Conservation (phyloP, 2,888 invertebrate genomes). For the Nemotelus nigrinus region DNA sequence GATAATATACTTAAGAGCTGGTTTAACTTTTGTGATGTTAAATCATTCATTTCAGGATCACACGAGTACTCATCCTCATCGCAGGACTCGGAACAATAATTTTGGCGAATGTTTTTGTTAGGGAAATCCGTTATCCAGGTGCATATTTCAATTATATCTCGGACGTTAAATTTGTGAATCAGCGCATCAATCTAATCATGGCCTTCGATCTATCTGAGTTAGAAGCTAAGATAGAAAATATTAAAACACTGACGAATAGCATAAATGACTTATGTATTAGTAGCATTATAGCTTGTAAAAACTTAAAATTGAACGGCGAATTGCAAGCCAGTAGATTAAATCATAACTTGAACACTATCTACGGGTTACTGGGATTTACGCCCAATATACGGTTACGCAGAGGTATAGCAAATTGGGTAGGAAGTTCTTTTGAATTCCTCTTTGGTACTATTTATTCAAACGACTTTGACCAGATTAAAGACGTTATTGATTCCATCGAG, state of each 20-base stretch:
- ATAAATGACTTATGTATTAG: not conserved
- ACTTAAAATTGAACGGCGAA: conserved; percentile 1
- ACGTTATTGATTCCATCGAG: conserved; percentile 1
- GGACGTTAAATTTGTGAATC: not conserved
- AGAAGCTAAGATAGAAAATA: not conserved
- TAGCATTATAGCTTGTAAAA: not conserved
- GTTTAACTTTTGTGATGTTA: not conserved
- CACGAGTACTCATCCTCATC: not conserved
- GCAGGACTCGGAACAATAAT: not conserved
- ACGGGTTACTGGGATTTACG: not conserved
- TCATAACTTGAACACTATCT: not conserved
- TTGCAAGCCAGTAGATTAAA: not conserved
- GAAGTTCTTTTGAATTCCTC: not conserved
- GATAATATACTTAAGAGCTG: not conserved
- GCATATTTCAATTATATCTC: not conserved
- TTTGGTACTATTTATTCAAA: not conserved
- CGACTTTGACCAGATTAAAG: conserved; percentile 4
- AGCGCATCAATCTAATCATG: not conserved
- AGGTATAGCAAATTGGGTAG: not conserved
- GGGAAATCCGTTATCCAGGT: not conserved
- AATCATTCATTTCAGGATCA: not conserved
- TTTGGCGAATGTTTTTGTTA: not conserved
- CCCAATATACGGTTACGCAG: not conserved
- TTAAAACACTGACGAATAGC: not conserved
- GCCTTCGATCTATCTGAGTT: not conserved